phyloP scores from a whole-genome alignment of 2,113 vertebrate genomes.

The Petaurus breviceps region DNA sequence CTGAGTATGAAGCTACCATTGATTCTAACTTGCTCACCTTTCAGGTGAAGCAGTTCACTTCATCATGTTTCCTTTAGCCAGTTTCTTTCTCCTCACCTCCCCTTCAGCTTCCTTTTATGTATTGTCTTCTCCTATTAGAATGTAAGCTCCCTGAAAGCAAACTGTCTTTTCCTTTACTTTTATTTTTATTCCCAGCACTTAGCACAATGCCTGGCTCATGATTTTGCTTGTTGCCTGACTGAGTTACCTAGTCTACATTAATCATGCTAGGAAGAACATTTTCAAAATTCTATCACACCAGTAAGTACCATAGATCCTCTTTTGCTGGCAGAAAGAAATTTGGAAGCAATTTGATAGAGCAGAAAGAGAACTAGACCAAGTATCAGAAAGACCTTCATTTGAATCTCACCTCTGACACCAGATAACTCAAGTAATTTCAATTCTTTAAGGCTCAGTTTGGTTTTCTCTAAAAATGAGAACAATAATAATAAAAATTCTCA shows the following conservation, averaged over 20 bases:
- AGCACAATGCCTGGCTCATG: no score
- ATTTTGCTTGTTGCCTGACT: neutral
- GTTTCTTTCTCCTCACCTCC: neutral
- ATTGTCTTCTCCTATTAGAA: neutral
- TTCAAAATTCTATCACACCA: constrained; percentile 18
- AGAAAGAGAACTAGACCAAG: no score
- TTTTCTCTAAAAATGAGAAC: no score
- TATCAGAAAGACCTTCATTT: no score
- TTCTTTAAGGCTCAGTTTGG: no score
- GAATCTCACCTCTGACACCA: neutral
- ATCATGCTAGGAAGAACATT: constrained; percentile 4
- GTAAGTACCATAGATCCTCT: neutral
- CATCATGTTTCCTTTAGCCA: neutral
- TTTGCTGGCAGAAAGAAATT: neutral
- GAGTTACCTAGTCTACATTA: constrained; percentile 43
- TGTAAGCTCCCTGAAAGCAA: neutral
- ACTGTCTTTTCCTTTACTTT: neutral
- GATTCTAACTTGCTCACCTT: neutral
- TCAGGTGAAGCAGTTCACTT: neutral
- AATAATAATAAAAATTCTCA: no score
- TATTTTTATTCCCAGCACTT: neutral
- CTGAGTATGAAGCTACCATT: neutral
- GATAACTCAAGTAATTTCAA: neutral
- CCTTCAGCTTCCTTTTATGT: neutral
- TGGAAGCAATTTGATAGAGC: no score